Evolutionary conservation across 2,113 vertebrate species (phyloP), one percentile per base, ranked within the genome.

Genomic region (Cettia cetti): DNA sequence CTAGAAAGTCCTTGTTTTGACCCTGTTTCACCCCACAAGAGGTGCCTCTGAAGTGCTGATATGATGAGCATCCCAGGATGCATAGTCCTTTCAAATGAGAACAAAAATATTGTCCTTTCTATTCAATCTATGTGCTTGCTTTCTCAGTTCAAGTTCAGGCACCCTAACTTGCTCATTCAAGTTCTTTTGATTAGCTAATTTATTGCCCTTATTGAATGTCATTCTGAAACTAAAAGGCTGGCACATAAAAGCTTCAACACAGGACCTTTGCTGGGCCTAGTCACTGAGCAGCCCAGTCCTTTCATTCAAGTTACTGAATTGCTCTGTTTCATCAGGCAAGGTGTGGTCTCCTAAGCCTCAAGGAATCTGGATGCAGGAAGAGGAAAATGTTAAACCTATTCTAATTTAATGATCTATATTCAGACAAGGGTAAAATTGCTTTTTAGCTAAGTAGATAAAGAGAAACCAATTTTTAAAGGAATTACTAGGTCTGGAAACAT

Each of bases 161-260:
- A 69, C 68, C 66, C 74, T 61, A 39, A 72, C 47, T 37, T 74
- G 11, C 17, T 64, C 72, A 47, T 77, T 54, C 42, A 70, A 56
- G 50, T 93, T 74, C 54, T 81, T 88, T 44, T 71, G 82, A 82
- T 93, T 63, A 93, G 80, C 93, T 96, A 96, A 89, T 94, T 94
- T 44, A 33, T 39, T 85, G 60, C 68, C 61, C 81, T 93, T 95
- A 90, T 35, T 92, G 92, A 91, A 85, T 92, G 75, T 75, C 78
- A 66, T 83, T 86, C 76, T 90, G 75, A 96, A 96, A 82, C 97
- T 94, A 97, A 96, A 95, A 95, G 94, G 85, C 68, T 75, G 47
- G 52, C 1, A 0, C 35, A 6, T 31, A 54, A 92, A 52, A 87
- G 47, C 94, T 91, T 86, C 74, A 70, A 19, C 65, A 45, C 56